Conservation (phyloP, 1,140 invertebrate species). For the Sarcophaga bullata region DNA sequence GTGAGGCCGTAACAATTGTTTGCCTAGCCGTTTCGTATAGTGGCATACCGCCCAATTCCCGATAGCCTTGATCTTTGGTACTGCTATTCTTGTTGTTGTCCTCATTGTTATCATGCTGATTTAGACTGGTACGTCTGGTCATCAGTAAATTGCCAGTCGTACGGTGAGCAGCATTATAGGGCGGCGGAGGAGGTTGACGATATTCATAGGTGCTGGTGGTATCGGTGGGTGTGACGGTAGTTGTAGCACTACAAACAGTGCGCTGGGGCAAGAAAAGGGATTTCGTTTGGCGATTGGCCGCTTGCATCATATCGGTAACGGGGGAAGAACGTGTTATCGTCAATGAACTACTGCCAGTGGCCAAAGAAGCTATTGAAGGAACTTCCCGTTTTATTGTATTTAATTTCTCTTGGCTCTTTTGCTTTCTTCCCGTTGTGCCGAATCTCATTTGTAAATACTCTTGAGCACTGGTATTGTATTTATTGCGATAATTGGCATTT, state of each 20-base stretch:
- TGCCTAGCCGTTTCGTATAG: slow-evolving; percentile 35
- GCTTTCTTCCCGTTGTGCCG: slow-evolving; percentile 43
- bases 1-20: slow-evolving; percentile 48
- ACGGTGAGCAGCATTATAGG: slow-evolving; percentile 47
- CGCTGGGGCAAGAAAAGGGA: slow-evolving; percentile 44
- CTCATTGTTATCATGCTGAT: slow-evolving; percentile 29
- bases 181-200: slow-evolving; percentile 48
- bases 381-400: slow-evolving; percentile 28
- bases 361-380: slow-evolving; percentile 1
- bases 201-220: slow-evolving; percentile 45
- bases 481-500: slow-evolving; percentile 40
- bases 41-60: slow-evolving; percentile 32
- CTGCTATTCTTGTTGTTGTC: slow-evolving; percentile 11
- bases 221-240: slow-evolving; percentile 39
- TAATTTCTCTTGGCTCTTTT: slow-evolving; percentile 36
- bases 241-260: slow-evolving; percentile 35
- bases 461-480: slow-evolving; percentile 54
- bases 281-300: slow-evolving; percentile 44
- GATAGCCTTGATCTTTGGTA: slow-evolving; percentile 43
- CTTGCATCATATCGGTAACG: not conserved
- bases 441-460: slow-evolving; percentile 53
- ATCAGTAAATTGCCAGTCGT: slow-evolving; percentile 40
- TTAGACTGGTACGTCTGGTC: slow-evolving; percentile 40
- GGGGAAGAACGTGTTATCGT: slow-evolving; percentile 39
- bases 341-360: slow-evolving; percentile 41